These are phyloP conservation scores for Pelosia muscerda DNA, from an alignment of 2,888 invertebrate species.

Conservation along the genomic window DNA sequence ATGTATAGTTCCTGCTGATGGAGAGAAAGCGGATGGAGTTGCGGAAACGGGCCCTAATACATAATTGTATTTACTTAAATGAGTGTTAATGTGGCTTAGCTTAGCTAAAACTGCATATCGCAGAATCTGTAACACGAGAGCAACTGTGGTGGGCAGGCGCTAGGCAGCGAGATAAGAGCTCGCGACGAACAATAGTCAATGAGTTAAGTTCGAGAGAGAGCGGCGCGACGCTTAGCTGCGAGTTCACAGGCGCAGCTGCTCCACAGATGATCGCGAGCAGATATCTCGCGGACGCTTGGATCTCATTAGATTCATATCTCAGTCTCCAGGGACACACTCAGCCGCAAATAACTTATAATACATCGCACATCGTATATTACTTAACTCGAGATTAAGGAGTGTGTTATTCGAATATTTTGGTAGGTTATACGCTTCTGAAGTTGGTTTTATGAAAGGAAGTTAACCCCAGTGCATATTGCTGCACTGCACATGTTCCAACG, in stretches of 20 bases:
- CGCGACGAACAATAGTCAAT: constrained; percentile 13
- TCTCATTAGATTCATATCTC: constrained; percentile 15
- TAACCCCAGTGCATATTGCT: background rate
- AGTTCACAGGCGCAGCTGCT: constrained; percentile 17
- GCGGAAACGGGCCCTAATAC: too few species aligned
- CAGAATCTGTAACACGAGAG: background rate
- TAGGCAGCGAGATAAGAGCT: background rate
- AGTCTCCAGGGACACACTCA: background rate
- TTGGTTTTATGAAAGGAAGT: background rate
- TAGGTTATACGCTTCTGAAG: background rate
- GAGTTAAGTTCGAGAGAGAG: constrained; percentile 2
- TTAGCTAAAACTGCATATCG: background rate
- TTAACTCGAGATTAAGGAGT: background rate
- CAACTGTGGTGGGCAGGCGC: background rate
- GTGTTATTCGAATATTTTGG: background rate
- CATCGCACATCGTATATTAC: background rate
- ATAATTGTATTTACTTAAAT: background rate
- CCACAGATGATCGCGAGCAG: constrained; percentile 8
- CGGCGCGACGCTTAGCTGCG: background rate
- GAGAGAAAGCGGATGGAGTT: too few species aligned
- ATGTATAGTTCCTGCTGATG: too few species aligned
- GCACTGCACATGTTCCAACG: too few species aligned
- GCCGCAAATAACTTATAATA: background rate
- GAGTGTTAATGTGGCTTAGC: background rate
- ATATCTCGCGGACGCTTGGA: constrained; percentile 12